A percentile compares a stretch with the other conserved stretches of the same genome.
Evolutionary conservation across 1,140 invertebrate genomes (phyloP).

Genomic region (Pogonognathellus flavescens): DNA sequence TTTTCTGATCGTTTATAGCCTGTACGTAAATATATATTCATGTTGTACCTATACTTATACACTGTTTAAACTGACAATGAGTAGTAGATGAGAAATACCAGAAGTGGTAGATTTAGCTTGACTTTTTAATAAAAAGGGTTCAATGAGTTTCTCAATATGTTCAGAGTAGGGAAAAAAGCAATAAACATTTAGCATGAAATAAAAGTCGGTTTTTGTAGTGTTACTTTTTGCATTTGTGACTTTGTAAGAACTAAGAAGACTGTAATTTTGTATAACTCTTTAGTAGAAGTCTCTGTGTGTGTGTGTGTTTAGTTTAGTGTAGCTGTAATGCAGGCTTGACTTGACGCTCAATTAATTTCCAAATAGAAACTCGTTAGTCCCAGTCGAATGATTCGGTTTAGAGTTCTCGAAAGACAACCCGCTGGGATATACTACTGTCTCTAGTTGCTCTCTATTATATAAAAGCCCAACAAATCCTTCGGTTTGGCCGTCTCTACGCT

Average conservation of each 20-base stretch:
- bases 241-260: neutral
- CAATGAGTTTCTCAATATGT: no score
- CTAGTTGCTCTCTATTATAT: conserved; percentile 10
- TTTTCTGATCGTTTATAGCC: no score
- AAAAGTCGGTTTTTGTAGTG: conserved; percentile 6
- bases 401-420: conserved; percentile 43
- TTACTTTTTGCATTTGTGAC: neutral
- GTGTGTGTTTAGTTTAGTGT: neutral
- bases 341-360: conserved; percentile 48
- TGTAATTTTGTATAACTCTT: neutral
- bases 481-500: neutral
- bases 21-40: no score
- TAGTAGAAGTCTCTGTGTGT: neutral
- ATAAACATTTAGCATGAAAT: conserved; percentile 36
- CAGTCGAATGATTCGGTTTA: conserved; percentile 49
- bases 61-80: no score
- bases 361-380: conserved; percentile 45
- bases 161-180: neutral
- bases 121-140: no score
- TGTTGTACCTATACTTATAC: no score
- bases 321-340: conserved; percentile 6
- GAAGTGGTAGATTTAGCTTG: no score
- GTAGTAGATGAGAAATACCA: no score
- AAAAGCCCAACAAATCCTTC: conserved; percentile 17
- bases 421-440: conserved; percentile 39